Base-by-base conservation (phyloP, 2,888 invertebrate species). In the Eueremaeus valkanovi region DNA sequence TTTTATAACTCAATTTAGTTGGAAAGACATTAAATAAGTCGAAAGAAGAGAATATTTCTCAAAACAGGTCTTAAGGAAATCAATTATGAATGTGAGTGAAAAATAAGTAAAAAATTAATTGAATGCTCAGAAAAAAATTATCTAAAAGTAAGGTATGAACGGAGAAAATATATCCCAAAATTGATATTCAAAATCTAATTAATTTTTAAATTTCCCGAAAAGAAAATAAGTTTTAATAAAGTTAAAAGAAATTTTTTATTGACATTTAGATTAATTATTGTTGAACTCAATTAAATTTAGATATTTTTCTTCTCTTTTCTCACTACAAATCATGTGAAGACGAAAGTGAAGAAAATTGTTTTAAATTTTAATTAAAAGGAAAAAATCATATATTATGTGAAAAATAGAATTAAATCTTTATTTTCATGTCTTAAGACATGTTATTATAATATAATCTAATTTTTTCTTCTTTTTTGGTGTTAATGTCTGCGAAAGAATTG, bases 41-140 rank as follows among this genome's bases (percentile, higher is more conserved):
- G 33, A 31, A 8, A 36, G n/a, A 33, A 8, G 33, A 63, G 5
- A 31, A 31, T 16, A 55, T 8, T 63, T 63, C 27, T 36, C n/a
- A n/a, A 63, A 63, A 63, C 63, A 63, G 63, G 63, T 63, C 63
- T 63, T n/a, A n/a, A n/a, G n/a, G 33, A 63, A 63, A 63, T 27
- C 33, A 63, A 63, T 63, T 63, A 33, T 33, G 9, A 55, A 18
- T n/a, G 3, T 18, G 2, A 63, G 18, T 6, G 27, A 63, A 36
- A 33, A 29, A 18, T 13, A 0, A 27, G 13, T 9, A 24, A 55
- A 24, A 13, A 55, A 27, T 55, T 33, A 63, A 31, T 63, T 63
- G 24, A 55, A 55, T 55, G 55, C 9, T 45, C 16, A 45, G 18
- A 16, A 45, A 45, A 13, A 45, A 45, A 45, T 45, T 45, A 45